A percentile compares a stretch with the other conserved stretches of the same genome.
Evolutionary conservation across 2,113 vertebrate genomes (phyloP).

Genomic region (Micromys minutus): DNA sequence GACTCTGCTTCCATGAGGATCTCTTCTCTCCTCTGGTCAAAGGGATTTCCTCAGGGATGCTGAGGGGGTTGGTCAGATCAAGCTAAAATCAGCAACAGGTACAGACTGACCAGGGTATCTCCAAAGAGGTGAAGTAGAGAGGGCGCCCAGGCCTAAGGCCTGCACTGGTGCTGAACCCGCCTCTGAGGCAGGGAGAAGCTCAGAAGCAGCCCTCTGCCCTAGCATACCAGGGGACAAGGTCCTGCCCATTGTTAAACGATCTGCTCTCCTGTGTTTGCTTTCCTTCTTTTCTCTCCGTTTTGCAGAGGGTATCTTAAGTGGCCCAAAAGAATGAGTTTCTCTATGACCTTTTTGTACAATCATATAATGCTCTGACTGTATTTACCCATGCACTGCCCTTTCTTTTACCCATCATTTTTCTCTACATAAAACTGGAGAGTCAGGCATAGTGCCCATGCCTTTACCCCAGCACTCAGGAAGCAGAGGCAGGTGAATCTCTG

Average conservation of each 20-base stretch:
- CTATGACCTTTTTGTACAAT: not conserved
- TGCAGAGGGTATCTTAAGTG: not conserved
- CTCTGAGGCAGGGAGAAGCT: not conserved
- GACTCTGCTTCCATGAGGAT: not conserved
- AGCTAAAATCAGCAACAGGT: not conserved
- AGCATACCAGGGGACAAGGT: not conserved
- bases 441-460: not conserved
- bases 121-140: not conserved
- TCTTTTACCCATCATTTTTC: not conserved
- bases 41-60: accelerated
- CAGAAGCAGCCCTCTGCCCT: not conserved
- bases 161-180: not conserved
- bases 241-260: accelerated
- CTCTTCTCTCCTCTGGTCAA: not conserved
- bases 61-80: not conserved
- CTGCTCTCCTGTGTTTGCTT: not conserved
- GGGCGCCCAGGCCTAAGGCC: not conserved
- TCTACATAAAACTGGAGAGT: not conserved
- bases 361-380: not conserved
- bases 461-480: not conserved
- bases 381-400: not conserved
- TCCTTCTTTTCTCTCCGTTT: not conserved
- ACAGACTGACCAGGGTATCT: not conserved
- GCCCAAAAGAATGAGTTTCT: not conserved
- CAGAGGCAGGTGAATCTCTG: not conserved